These are phyloP conservation scores for Philotrypesis tridentata DNA, from an alignment of 1,140 invertebrate genomes.

Conservation along the genomic window DNA sequence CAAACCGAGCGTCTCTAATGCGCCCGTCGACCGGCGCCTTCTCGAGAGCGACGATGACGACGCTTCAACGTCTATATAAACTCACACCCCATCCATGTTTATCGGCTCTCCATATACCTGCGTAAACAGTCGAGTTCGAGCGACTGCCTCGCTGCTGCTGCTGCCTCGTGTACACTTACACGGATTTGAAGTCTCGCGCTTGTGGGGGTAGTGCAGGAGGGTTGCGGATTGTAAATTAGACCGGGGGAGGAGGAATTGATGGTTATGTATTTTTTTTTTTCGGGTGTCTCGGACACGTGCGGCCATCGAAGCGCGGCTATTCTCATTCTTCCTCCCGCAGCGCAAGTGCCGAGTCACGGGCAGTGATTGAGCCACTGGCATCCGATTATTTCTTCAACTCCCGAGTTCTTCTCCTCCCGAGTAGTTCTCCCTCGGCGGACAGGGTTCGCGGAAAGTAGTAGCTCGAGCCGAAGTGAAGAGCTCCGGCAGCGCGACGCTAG, in stretches of 20 bases:
- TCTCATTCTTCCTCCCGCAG: background rate
- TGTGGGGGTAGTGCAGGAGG: too few relatives aligned
- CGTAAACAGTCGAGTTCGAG: background rate
- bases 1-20: constrained; percentile 22
- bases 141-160: too few relatives aligned
- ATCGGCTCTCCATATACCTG: background rate
- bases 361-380: constrained; percentile 38
- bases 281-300: background rate
- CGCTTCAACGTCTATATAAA: constrained; percentile 13
- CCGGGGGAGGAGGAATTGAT: constrained; percentile 39
- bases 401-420: background rate
- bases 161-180: too few relatives aligned
- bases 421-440: background rate
- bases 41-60: background rate
- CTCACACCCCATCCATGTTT: constrained; percentile 11
- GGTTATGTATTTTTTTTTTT: too few relatives aligned
- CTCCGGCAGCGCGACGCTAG: background rate
- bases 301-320: background rate
- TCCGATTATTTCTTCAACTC: constrained; percentile 17
- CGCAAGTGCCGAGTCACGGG: constrained; percentile 26
- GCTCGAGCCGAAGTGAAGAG: background rate
- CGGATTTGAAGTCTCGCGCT: too few relatives aligned
- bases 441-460: background rate
- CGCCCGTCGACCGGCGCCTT: background rate
- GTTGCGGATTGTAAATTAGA: too few relatives aligned